Conservation (phyloP, 2,113 vertebrate genomes). For the Rousettus leschenaultii region DNA sequence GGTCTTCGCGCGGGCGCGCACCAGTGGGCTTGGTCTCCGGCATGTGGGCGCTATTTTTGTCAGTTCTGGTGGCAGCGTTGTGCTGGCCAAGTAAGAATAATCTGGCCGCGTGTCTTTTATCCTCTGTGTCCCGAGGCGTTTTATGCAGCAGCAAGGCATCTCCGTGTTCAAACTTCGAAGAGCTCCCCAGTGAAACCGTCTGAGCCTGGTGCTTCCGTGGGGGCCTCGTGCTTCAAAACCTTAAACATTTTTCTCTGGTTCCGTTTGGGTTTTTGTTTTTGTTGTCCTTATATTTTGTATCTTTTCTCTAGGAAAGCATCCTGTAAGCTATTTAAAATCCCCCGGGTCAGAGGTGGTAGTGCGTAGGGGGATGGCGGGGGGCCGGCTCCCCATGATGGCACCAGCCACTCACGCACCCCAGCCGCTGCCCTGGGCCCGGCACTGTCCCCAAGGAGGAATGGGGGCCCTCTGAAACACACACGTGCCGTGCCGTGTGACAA, state of each 20-base stretch:
- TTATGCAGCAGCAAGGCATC: not conserved
- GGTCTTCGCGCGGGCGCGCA: accelerated
- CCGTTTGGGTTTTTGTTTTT: not conserved
- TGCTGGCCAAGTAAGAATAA: constrained; percentile 3
- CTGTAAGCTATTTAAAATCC: not conserved
- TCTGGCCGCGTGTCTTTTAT: not conserved
- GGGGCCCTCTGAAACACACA: accelerated
- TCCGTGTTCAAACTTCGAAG: not conserved
- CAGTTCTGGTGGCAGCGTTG: not conserved
- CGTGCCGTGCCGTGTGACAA: accelerated
- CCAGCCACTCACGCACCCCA: accelerated
- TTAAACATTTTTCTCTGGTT: not conserved
- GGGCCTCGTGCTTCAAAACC: not conserved
- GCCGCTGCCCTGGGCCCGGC: accelerated
- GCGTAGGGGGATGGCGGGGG: accelerated
- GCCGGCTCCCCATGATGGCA: accelerated
- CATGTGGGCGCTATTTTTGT: not conserved
- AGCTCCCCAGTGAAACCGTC: not conserved
- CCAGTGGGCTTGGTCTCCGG: accelerated
- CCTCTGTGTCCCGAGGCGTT: not conserved
- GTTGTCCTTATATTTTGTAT: not conserved
- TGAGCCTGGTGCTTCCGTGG: not conserved
- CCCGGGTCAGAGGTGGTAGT: accelerated
- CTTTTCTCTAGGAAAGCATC: not conserved
- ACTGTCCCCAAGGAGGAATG: accelerated